A percentile compares a stretch with the other conserved stretches of the same genome.
Evolutionary conservation across 1,140 invertebrate genomes (phyloP).

Genomic region (Phymastichus coffea): DNA sequence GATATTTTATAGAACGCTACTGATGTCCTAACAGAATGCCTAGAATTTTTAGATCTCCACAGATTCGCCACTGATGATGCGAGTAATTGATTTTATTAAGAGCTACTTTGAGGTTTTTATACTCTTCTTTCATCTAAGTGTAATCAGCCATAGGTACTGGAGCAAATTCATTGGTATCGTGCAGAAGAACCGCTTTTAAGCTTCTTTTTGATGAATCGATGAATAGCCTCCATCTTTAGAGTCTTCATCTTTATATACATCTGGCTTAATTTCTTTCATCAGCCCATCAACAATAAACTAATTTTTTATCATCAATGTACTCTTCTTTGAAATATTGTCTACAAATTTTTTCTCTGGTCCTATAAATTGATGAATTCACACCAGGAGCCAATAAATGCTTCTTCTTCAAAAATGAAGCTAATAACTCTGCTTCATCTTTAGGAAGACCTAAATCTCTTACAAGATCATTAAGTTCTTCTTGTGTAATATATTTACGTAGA

Average conservation of each 20-base stretch:
- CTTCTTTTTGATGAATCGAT: too few relatives aligned
- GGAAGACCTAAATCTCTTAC: background rate
- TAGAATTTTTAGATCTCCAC: constrained; percentile 42
- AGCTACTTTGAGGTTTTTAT: too few relatives aligned
- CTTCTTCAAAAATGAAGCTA: background rate
- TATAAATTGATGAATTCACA: background rate
- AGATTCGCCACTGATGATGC: background rate
- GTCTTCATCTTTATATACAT: too few relatives aligned
- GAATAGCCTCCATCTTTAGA: constrained; percentile 35
- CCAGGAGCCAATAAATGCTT: background rate
- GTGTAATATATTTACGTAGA: too few relatives aligned
- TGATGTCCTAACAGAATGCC: constrained; percentile 46
- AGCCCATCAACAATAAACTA: constrained; percentile 2
- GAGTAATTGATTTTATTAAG: constrained; percentile 13
- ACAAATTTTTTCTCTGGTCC: background rate
- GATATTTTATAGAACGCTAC: constrained; percentile 50
- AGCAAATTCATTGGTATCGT: constrained; percentile 32
- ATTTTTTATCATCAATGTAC: background rate
- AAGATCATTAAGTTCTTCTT: too few relatives aligned
- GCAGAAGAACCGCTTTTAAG: constrained; percentile 33
- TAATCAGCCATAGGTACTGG: constrained; percentile 32
- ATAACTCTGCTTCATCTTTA: background rate
- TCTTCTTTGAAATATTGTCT: constrained; percentile 3
- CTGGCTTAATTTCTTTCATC: constrained; percentile 7
- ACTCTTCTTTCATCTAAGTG: constrained; percentile 25